Conservation (phyloP, 2,888 invertebrate genomes). For the Helleia helle region DNA sequence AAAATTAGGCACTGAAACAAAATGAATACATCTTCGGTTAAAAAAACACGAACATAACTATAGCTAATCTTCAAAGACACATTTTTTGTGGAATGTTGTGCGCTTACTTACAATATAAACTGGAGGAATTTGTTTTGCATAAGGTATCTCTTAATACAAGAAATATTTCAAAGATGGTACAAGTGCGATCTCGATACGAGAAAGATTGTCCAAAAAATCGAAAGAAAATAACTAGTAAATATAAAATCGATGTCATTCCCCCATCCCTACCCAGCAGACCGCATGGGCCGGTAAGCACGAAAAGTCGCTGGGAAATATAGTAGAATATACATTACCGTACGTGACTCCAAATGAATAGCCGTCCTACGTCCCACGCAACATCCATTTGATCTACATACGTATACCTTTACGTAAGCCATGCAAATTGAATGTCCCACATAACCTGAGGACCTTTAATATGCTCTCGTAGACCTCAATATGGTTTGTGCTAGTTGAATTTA, state of each 20-base stretch:
- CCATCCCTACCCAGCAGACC: constrained; percentile 55
- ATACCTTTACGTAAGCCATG: constrained; percentile 23
- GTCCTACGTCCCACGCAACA: constrained; percentile 29
- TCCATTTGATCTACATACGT: constrained; percentile 26
- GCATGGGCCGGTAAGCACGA: constrained; percentile 68
- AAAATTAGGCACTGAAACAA: no score
- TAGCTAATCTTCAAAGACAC: no score
- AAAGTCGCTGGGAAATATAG: constrained; percentile 73
- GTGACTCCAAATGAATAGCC: constrained; percentile 69
- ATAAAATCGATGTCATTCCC: no score
- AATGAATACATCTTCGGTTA: no score
- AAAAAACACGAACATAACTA: no score
- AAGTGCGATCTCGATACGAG: no score
- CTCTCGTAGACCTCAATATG: constrained; percentile 15
- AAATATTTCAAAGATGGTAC: no score
- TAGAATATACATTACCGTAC: constrained; percentile 73
- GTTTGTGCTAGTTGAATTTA: not conserved
- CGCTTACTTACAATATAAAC: no score
- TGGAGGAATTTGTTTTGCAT: no score
- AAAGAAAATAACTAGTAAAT: no score
- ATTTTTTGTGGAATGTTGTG: not conserved
- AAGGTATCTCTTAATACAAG: no score
- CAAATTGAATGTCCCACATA: constrained; percentile 28
- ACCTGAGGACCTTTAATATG: constrained; percentile 17
- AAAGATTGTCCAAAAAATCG: no score